A percentile compares a stretch with the other conserved stretches of the same genome.
Evolutionary conservation across 2,113 vertebrate species (phyloP).

Genomic region (Myiopsitta monachus): DNA sequence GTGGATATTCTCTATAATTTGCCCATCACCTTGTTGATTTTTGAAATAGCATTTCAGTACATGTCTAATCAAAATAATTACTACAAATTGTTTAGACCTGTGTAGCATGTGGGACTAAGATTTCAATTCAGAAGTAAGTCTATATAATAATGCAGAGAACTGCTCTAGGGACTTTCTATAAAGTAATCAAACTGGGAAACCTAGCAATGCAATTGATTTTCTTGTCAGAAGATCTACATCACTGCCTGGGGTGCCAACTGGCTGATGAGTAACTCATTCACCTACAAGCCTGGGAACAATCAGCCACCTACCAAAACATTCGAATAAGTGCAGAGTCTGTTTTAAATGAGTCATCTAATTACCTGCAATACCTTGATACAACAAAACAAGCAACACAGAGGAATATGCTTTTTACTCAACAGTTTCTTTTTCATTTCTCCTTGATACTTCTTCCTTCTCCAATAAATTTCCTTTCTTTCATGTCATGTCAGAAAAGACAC

Average conservation of each 20-base stretch:
- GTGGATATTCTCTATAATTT: conserved; percentile 25
- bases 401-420: neutral
- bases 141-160: conserved; percentile 30
- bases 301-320: neutral
- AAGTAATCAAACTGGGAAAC: conserved; percentile 60
- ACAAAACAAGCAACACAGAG: neutral
- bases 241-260: neutral
- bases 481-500: neutral
- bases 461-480: neutral
- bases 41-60: neutral
- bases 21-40: neutral
- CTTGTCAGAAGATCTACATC: conserved; percentile 39
- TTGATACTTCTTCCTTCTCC: neutral
- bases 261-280: conserved; percentile 28
- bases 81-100: conserved; percentile 27
- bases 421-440: neutral
- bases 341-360: conserved; percentile 2
- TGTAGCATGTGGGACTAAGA: conserved; percentile 6
- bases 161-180: conserved; percentile 31
- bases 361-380: neutral
- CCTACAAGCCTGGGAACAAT: conserved; percentile 1
- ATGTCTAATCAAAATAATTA: conserved; percentile 39
- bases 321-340: neutral
- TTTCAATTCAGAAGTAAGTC: conserved; percentile 40
- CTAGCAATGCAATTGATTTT: conserved; percentile 54